Base-by-base conservation (phyloP, 1,140 invertebrate genomes). In the Drosophila bocqueti region DNA sequence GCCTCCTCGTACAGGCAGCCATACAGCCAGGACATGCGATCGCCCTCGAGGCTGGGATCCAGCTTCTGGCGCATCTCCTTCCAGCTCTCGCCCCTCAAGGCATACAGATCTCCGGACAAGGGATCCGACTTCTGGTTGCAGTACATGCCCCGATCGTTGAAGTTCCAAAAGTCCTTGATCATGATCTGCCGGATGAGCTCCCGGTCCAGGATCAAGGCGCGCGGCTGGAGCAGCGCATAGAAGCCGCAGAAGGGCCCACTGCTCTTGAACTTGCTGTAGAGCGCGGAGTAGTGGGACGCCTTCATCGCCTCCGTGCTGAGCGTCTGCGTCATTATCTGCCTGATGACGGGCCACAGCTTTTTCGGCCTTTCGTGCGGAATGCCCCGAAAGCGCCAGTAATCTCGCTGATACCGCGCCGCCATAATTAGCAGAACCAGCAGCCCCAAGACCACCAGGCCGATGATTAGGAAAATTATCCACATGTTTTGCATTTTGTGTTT, bases 1-100 rank as follows among this genome's bases (percentile, higher is more conserved):
- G 83, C 81, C 47, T 91, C 83, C 16, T 75, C 85, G 38, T 80
- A 78, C 8, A 92, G 59, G 1, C 92, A 82, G 34, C 84, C 85
- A 40, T 93, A 92, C 86, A 95, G 94, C 57, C 92, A 92, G 81
- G 94, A 94, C 66, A 96, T 93, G 85, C 95, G 95, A 10, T 93
- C 94, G 1, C 94, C 92, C 2, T 95, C 95, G 76, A 96, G 96
- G 3, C 94, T 94, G 5, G 95, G 95, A 52, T 95, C 95, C 40
- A 96, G 93, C 66, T 95, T 94, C 21, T 93, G 92, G 45, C 96
- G 93, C 69, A 96, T 94, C 45, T 94, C 91, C 77, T 94, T 94
- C 96, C 96, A 96, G 18, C 93, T 92, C 16, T 94, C 86, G 5
- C 94, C 95, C 50, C 93, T 91, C 58, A 94, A 74, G 13, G 93